phyloP scores from a whole-genome alignment of 2,113 vertebrate species.

The Bubalus kerabau region DNA sequence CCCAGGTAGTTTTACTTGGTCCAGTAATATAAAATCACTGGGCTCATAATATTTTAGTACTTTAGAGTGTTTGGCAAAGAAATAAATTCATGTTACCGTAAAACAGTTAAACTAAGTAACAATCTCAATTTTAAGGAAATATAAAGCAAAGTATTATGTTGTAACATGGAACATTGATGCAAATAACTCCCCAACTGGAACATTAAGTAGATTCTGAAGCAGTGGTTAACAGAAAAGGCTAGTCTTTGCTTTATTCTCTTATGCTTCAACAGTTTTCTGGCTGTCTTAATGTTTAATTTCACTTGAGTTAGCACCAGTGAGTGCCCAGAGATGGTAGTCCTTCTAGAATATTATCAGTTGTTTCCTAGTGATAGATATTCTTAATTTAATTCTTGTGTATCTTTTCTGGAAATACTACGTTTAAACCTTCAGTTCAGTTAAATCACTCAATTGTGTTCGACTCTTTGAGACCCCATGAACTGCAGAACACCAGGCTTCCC shows the following conservation, averaged over 20 bases:
- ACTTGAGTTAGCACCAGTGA: background rate
- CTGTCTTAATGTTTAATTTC: constrained; percentile 35
- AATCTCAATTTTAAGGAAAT: constrained; percentile 54
- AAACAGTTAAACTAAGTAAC: constrained; percentile 57
- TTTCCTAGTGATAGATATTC: background rate
- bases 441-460: background rate
- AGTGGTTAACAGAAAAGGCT: background rate
- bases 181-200: constrained; percentile 50
- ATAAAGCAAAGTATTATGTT: constrained; percentile 48
- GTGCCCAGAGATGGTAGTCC: background rate
- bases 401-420: background rate
- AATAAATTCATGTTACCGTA: constrained; percentile 54
- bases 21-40: constrained; percentile 60
- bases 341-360: background rate
- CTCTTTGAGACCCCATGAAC: background rate
- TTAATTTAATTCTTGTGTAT: background rate
- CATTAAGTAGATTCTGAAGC: constrained; percentile 29
- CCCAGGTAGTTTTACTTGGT: constrained; percentile 60
- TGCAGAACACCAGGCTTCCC: background rate
- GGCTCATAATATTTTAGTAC: constrained; percentile 66
- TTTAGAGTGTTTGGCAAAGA: constrained; percentile 60
- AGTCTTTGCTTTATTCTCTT: background rate
- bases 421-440: background rate
- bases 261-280: background rate
- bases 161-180: constrained; percentile 2